Evolutionary conservation across 2,888 invertebrate genomes (phyloP), one percentile per base, ranked within the genome.

Genomic region (Sialis lutaria): DNA sequence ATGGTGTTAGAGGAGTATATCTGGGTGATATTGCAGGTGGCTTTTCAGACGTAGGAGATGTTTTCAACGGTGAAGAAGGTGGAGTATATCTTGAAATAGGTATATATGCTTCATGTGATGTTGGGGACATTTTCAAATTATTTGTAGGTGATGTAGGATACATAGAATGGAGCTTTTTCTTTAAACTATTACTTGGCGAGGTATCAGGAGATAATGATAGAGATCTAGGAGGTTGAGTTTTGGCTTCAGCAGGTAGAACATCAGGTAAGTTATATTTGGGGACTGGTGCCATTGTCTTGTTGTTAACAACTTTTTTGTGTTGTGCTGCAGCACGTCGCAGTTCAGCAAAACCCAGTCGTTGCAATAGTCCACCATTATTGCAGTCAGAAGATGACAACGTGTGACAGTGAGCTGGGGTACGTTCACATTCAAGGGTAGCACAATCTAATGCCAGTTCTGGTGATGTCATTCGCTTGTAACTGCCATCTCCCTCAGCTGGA

Each of bases 391-490:
- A 10, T 13, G 13, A 32, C 12, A 46, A 13, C 6, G 40, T 30
- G 40, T 46, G 61, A 59, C 63, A 63, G 64, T 32, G 60, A 52
- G 49, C 53, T 59, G 33, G 53, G 59, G 32, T 55, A 57, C 34
- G 53, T 56, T 37, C 54, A 51, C 32, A 58, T 53, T 48, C 60
- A 60, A 22, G 52, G 8, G 43, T 32, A n/a, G 32, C 32, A 13
- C 33, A 12, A 13, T 43, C 43, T 31, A 30, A 33, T 33, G 30
- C 43, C 6, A 33, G 64, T 50, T 73, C 77, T 5, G 82, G 82
- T 22, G 82, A 82, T 67, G 80, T 73, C 12, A 82, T 82, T 42
- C 81, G 67, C 58, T 82, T 81, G 64, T 83, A 83, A 58, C 79
- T 80, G 51, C 83, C 83, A 57, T 75, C 77, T 61, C 81, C 82